phyloP scores from a whole-genome alignment of 2,888 invertebrate genomes.

The Corbicula japonica region DNA sequence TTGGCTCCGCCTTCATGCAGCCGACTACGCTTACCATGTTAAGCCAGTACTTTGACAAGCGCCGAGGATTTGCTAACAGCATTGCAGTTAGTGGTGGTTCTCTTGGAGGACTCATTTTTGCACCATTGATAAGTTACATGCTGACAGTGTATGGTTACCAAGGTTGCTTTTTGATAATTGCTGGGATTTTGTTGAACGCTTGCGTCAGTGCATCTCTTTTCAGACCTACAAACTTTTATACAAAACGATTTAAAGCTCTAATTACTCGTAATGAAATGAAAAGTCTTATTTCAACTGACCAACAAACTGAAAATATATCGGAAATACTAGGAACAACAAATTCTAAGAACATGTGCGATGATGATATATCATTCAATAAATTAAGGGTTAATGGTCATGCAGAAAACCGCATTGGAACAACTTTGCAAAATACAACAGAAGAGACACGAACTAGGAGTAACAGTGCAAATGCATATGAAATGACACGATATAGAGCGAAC shows the following conservation, averaged over 20 bases:
- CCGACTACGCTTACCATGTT: slow-evolving; percentile 53
- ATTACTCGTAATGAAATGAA: too few species aligned
- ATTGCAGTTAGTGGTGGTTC: slow-evolving; percentile 56
- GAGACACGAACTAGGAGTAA: too few species aligned
- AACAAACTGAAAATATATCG: too few species aligned
- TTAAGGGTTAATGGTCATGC: too few species aligned
- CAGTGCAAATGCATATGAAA: too few species aligned
- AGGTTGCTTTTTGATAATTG: slow-evolving; percentile 60
- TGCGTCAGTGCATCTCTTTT: slow-evolving; percentile 52
- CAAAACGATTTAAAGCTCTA: neutral
- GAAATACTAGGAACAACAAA: too few species aligned
- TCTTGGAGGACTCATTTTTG: slow-evolving; percentile 57
- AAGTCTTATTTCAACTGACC: too few species aligned
- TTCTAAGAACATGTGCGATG: too few species aligned
- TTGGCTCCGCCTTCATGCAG: slow-evolving; percentile 41
- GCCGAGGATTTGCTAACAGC: slow-evolving; percentile 61
- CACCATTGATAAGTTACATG: slow-evolving; percentile 51
- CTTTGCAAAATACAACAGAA: too few species aligned
- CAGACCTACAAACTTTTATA: slow-evolving; percentile 55
- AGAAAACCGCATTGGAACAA: too few species aligned
- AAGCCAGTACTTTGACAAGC: slow-evolving; percentile 59
- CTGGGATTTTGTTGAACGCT: slow-evolving; percentile 53
- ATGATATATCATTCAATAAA: too few species aligned
- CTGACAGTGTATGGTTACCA: slow-evolving; percentile 51
- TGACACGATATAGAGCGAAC: too few species aligned